Conservation (phyloP, 2,113 vertebrate genomes). For the Sapajus apella region DNA sequence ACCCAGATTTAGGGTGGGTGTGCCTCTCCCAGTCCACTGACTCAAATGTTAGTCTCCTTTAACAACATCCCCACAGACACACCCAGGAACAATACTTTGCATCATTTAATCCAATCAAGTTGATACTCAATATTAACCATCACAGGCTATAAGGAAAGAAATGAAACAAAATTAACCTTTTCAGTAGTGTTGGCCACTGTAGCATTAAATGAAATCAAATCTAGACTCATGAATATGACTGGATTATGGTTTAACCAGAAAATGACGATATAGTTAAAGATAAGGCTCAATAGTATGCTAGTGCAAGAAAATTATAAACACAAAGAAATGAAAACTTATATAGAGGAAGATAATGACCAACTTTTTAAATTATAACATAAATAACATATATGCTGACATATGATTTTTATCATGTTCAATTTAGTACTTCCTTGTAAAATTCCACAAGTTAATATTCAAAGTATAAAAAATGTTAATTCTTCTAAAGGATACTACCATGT, state of each 20-base stretch:
- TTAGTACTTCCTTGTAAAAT: neutral
- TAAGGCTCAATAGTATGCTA: neutral
- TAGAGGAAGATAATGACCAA: neutral
- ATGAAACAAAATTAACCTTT: neutral
- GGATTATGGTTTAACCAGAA: neutral
- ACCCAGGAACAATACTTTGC: too few relatives aligned
- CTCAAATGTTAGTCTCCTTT: too few relatives aligned
- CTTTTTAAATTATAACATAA: slow-evolving; percentile 11
- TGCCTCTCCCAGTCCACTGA: too few relatives aligned
- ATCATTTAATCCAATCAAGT: too few relatives aligned
- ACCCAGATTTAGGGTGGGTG: too few relatives aligned
- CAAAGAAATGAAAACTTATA: neutral
- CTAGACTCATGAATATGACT: neutral
- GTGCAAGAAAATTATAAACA: neutral
- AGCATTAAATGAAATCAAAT: neutral
- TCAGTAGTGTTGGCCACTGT: neutral
- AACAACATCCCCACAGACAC: too few relatives aligned
- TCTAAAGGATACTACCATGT: neutral
- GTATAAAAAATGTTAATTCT: neutral
- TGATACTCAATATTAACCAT: too few relatives aligned
- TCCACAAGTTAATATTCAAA: neutral
- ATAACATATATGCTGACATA: neutral
- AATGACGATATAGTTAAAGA: neutral
- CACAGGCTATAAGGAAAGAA: neutral
- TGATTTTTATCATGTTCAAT: neutral